These are phyloP conservation scores for Neomorphus geoffroyi DNA, from an alignment of 2,797 vertebrate species.

Conservation along the genomic window DNA sequence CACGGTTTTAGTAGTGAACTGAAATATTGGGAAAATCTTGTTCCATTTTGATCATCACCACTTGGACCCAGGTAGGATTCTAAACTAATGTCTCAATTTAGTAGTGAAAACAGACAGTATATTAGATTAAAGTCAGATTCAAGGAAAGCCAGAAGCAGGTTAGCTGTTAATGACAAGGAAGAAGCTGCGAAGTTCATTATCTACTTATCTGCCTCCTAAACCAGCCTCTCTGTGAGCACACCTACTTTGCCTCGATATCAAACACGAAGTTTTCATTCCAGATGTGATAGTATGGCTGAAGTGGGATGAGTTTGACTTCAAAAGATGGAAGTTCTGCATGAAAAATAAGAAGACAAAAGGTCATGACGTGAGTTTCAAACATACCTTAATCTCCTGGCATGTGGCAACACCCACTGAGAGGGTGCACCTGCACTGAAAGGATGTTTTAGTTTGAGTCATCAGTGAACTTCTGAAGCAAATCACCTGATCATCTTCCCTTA, in stretches of 20 bases:
- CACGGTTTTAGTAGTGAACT: background rate
- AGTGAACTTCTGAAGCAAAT: background rate
- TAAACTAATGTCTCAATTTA: background rate
- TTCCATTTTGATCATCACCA: background rate
- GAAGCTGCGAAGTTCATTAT: background rate
- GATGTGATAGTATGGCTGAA: constrained; percentile 64
- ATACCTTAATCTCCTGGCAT: background rate
- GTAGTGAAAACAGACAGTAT: background rate
- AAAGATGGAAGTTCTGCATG: constrained; percentile 76
- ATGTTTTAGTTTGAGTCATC: background rate
- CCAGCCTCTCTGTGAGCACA: background rate
- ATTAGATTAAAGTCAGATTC: background rate
- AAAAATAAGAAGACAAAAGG: background rate
- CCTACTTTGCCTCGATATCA: constrained; percentile 69
- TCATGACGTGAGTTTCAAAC: background rate
- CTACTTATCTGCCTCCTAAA: background rate
- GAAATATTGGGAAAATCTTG: background rate
- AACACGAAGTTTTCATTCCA: constrained; percentile 61
- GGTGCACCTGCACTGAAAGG: background rate
- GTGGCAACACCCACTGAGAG: background rate
- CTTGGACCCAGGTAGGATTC: background rate
- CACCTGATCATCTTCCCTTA: background rate
- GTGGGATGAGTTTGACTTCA: constrained; percentile 71
- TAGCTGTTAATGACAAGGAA: background rate
- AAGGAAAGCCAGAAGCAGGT: background rate